Evolutionary conservation across 2,797 vertebrate genomes (phyloP).

Genomic region (Coreius guichenoti): DNA sequence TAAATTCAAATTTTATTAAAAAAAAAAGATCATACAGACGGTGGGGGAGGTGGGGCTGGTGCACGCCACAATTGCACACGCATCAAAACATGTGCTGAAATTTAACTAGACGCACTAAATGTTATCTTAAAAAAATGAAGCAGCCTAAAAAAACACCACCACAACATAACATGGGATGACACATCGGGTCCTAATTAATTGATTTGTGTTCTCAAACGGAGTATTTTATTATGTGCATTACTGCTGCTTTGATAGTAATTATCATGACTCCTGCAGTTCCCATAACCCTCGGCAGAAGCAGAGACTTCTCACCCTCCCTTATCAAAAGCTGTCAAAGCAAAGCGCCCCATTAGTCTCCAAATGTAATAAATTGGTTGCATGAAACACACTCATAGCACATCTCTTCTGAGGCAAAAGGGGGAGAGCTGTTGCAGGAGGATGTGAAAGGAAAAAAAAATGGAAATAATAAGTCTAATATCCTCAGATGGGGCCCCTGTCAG

Average conservation of each 20-base stretch:
- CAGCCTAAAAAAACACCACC: constrained; percentile 47
- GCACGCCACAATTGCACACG: constrained; percentile 53
- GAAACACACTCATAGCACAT: constrained; percentile 59
- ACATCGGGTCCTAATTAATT: constrained; percentile 63
- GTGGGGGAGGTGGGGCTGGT: constrained; percentile 30
- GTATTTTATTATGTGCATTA: constrained; percentile 59
- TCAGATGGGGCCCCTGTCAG: constrained; percentile 54
- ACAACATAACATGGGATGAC: constrained; percentile 57
- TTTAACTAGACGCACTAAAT: constrained; percentile 61
- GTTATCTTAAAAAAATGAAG: constrained; percentile 40
- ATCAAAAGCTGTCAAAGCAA: constrained; percentile 63
- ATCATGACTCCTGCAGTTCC: constrained; percentile 61
- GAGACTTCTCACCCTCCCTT: constrained; percentile 58
- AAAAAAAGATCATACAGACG: constrained; percentile 47
- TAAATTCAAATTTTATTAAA: constrained; percentile 68
- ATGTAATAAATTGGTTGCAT: constrained; percentile 63
- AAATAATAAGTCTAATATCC: constrained; percentile 57
- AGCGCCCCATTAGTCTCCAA: constrained; percentile 63
- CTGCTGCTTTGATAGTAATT: constrained; percentile 63
- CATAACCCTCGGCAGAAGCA: constrained; percentile 55
- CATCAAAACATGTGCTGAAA: constrained; percentile 58
- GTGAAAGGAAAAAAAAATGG: constrained; percentile 24
- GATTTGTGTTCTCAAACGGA: constrained; percentile 62
- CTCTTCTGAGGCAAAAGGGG: constrained; percentile 48
- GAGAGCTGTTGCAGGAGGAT: constrained; percentile 41